Conservation (phyloP, 2,797 vertebrate species). For the Trematomus bernacchii region DNA sequence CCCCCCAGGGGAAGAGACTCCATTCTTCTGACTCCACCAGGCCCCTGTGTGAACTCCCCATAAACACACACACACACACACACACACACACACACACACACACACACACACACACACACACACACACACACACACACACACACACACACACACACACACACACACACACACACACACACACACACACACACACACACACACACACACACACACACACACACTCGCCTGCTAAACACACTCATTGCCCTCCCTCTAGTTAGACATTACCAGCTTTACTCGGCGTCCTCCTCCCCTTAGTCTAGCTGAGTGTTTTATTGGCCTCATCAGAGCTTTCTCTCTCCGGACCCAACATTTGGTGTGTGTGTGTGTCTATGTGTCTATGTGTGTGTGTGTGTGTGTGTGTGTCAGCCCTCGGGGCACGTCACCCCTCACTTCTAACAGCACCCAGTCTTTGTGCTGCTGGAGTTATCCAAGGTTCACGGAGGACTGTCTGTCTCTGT, state of each 20-base stretch:
- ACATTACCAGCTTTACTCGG: slow-evolving; percentile 71
- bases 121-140: slow-evolving; percentile 43
- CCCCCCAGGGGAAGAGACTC: slow-evolving; percentile 55
- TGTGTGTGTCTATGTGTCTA: not conserved
- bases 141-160: slow-evolving; percentile 27
- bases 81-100: slow-evolving; percentile 44
- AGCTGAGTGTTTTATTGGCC: slow-evolving; percentile 74
- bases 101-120: slow-evolving; percentile 12
- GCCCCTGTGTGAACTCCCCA: slow-evolving; percentile 68
- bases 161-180: slow-evolving; percentile 40
- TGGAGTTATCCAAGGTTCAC: slow-evolving; percentile 66
- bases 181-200: slow-evolving; percentile 44
- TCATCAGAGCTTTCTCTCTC: slow-evolving; percentile 62
- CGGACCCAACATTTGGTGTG: slow-evolving; percentile 60
- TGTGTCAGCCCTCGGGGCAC: slow-evolving; percentile 58
- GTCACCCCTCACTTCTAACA: slow-evolving; percentile 58
- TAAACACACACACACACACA: slow-evolving; percentile 48
- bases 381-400: too few species aligned
- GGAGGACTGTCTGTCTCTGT: slow-evolving; percentile 1
- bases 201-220: slow-evolving; percentile 12
- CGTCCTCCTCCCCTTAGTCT: slow-evolving; percentile 43
- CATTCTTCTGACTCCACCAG: slow-evolving; percentile 72
- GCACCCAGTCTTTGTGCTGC: slow-evolving; percentile 62
- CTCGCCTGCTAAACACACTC: slow-evolving; percentile 65
- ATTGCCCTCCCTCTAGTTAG: slow-evolving; percentile 75